Conservation (phyloP, 1,140 invertebrate genomes). For the Globodera ellingtonae region DNA sequence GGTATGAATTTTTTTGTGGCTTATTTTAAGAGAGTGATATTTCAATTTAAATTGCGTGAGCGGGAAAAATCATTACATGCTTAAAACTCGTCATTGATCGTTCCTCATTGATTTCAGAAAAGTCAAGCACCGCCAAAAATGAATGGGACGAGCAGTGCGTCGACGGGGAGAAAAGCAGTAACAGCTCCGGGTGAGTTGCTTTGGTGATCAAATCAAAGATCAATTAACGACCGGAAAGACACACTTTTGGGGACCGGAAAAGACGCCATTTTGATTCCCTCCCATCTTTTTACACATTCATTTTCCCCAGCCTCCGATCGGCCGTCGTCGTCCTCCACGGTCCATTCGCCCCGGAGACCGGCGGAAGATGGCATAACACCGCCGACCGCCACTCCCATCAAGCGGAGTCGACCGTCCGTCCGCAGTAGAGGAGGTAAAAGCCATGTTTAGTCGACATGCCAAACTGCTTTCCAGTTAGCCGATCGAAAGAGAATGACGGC, state of each 20-base stretch:
- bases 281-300: neutral
- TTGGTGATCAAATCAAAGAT: too few species aligned
- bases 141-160: slow-evolving; percentile 5
- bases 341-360: neutral
- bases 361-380: neutral
- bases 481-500: neutral
- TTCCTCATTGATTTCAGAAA: neutral
- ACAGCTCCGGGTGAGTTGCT: slow-evolving; percentile 17
- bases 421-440: neutral
- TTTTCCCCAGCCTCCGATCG: slow-evolving; percentile 1
- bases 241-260: neutral
- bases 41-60: too few species aligned
- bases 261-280: slow-evolving; percentile 1
- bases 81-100: too few species aligned
- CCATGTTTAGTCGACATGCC: neutral
- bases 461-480: neutral
- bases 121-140: neutral
- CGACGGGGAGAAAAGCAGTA: neutral
- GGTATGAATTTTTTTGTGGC: slow-evolving; percentile 3
- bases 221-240: too few species aligned
- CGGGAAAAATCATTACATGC: neutral
- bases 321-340: slow-evolving; percentile 1
- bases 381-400: neutral
- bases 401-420: slow-evolving; percentile 18
- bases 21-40: too few species aligned